Conservation (phyloP, 2,888 invertebrate species). For the Azorinus chamasolen region DNA sequence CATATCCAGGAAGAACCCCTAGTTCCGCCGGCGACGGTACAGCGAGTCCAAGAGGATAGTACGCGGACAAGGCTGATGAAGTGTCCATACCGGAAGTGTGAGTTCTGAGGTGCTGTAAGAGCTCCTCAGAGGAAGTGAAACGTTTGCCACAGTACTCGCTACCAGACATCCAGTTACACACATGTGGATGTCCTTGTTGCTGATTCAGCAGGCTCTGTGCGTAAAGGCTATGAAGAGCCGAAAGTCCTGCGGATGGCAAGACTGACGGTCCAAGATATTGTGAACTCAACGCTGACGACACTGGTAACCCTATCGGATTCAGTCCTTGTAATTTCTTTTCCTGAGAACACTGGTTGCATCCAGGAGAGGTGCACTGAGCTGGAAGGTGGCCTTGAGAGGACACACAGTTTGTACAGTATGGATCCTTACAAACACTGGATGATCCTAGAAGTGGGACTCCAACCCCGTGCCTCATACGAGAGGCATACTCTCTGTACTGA, state of each 20-base stretch:
- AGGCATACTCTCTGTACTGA: slow-evolving; percentile 91
- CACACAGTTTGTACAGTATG: slow-evolving; percentile 97
- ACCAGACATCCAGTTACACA: slow-evolving; percentile 97
- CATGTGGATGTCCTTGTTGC: slow-evolving; percentile 62
- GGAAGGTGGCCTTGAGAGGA: slow-evolving; percentile 91
- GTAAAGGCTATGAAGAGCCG: slow-evolving; percentile 72
- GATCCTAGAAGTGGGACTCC: slow-evolving; percentile 86
- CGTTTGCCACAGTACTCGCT: slow-evolving; percentile 97
- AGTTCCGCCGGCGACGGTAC: slow-evolving; percentile 55
- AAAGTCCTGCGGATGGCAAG: slow-evolving; percentile 65
- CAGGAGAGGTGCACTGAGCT: slow-evolving; percentile 94
- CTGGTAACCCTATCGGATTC: slow-evolving; percentile 67
- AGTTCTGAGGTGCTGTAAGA: slow-evolving; percentile 96
- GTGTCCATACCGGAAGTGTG: slow-evolving; percentile 89
- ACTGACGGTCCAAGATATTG: slow-evolving; percentile 59
- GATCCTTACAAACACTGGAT: slow-evolving; percentile 97
- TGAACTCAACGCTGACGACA: slow-evolving; percentile 58
- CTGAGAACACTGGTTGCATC: slow-evolving; percentile 98
- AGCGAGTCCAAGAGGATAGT: slow-evolving; percentile 56
- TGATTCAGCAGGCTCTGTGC: slow-evolving; percentile 72
- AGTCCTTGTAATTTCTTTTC: slow-evolving; percentile 87
- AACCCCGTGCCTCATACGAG: slow-evolving; percentile 94
- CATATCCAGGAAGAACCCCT: slow-evolving; percentile 51
- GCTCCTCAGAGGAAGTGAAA: slow-evolving; percentile 96
- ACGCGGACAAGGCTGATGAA: slow-evolving; percentile 55